Evolutionary conservation across 2,113 vertebrate genomes (phyloP), one percentile per base, ranked within the genome.

Genomic region (Forbesichthys papilliferus): DNA sequence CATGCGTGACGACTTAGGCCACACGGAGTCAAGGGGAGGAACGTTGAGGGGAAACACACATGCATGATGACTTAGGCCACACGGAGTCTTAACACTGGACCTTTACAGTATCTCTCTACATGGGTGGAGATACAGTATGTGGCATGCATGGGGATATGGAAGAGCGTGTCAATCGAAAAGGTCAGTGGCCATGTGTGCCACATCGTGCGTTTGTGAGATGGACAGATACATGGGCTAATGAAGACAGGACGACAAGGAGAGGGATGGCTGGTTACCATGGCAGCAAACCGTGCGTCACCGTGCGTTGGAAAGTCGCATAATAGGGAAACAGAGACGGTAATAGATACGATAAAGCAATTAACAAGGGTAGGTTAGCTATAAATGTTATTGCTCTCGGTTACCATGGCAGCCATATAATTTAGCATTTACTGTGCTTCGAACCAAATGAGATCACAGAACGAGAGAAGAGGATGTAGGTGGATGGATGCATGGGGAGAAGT

Each of bases 241-340:
- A 83, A 79, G 49, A 55, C 16, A 77, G 33, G 42, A 9, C 47
- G 72, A 73, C 66, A 80, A 63, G 61, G 75, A 46, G 72, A 61
- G 75, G 68, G 81, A 85, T 60, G 67, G 77, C 57, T 56, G 78
- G 81, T 84, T 67, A 66, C 73, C 80, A 75, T 83, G 74, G 65
- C 70, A 79, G 80, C 81, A 75, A 81, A 81, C 16, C 16, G 16
- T 16, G 16, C 16, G 16, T 57, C 60, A 9, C 61, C 52, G 34
- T 58, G 71, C 64, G 71, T 71, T 70, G 18, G 11, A 5, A 27
- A 11, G 61, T 51, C 64, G 36, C 64, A 68, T 70, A 49, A 68
- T 7, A 12, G 54, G 18, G 14, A 71, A 62, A 65, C 49, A 69
- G 36, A 73, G 48, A 74, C 48, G 52, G 55, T 0, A 0, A 27